Evolutionary conservation across 2,888 invertebrate genomes (phyloP).

Genomic region (Erannis defoliaria): DNA sequence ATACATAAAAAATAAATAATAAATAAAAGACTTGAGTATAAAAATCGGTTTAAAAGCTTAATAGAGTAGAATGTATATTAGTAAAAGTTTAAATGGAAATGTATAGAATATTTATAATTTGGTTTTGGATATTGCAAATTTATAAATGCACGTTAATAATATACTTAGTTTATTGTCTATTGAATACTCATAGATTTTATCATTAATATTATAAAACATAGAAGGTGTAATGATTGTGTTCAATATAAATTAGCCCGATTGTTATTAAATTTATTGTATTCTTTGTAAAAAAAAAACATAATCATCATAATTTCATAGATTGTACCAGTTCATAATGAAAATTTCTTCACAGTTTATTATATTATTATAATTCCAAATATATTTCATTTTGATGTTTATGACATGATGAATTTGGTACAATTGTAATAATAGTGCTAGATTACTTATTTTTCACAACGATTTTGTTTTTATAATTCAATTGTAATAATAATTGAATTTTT

Average conservation of each 20-base stretch:
- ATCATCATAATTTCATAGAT: no score
- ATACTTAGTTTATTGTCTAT: slow-evolving; percentile 56
- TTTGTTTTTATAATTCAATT: no score
- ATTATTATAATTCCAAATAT: no score
- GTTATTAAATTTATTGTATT: no score
- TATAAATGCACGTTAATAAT: slow-evolving; percentile 68
- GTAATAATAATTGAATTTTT: not conserved
- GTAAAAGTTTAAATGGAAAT: slow-evolving; percentile 62
- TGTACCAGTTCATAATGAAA: no score
- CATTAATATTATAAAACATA: slow-evolving; percentile 58
- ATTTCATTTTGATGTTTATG: no score
- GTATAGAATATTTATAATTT: slow-evolving; percentile 51
- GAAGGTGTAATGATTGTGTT: slow-evolving; percentile 74
- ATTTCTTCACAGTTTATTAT: no score
- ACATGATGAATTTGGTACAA: no score
- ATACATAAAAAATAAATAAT: slow-evolving; percentile 72
- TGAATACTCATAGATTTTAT: slow-evolving; percentile 66
- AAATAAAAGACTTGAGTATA: slow-evolving; percentile 81
- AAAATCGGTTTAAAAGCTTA: slow-evolving; percentile 75
- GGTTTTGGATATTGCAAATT: slow-evolving; percentile 56
- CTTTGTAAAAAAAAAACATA: no score
- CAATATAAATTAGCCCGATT: slow-evolving; percentile 57
- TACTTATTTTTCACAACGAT: no score
- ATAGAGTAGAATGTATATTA: slow-evolving; percentile 72
- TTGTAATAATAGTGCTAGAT: no score